Evolutionary conservation across 2,113 vertebrate species (phyloP).

Genomic region (Bos taurus): ARS-UCD2.0 NC_037356.1:11088001-11088500

Average conservation of each 20-base stretch:
- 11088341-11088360: neutral
- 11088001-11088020: constrained; percentile 63
- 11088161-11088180: neutral
- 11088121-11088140: neutral
- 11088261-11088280: neutral
- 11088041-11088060: constrained; percentile 24
- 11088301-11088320: neutral
- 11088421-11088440: neutral
- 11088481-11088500: neutral
- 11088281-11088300: neutral
- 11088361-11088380: neutral
- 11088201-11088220: neutral
- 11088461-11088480: neutral
- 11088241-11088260: neutral
- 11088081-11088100: neutral
- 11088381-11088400: neutral
- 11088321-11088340: neutral
- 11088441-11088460: neutral
- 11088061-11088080: neutral
- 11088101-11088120: neutral
- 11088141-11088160: neutral
- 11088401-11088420: neutral
- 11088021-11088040: constrained; percentile 8
- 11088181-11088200: neutral
- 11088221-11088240: neutral